phyloP scores from a whole-genome alignment of 2,888 invertebrate species.

The Microplitis manilae region DNA sequence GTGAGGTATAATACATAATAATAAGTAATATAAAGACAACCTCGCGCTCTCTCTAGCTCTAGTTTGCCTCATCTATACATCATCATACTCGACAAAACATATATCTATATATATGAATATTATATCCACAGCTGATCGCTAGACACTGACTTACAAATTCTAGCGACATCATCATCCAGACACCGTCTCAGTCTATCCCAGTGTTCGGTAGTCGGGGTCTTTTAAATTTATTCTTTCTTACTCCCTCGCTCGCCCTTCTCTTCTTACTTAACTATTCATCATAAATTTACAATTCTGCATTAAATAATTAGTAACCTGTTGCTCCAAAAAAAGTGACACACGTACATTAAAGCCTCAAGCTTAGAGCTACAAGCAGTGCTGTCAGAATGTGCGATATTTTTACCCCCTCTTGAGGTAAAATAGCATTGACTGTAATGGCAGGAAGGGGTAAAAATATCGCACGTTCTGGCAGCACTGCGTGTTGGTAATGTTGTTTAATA shows the following conservation, averaged over 20 bases:
- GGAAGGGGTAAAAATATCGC: no score
- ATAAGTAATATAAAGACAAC: slow-evolving; percentile 14
- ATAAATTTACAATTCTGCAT: slow-evolving; percentile 1
- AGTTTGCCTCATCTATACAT: neutral
- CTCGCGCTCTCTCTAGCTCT: slow-evolving; percentile 3
- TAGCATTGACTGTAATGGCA: no score
- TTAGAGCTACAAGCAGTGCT: neutral
- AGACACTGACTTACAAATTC: neutral
- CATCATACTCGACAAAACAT: neutral
- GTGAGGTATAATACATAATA: slow-evolving; percentile 14
- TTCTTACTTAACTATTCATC: neutral
- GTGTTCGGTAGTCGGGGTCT: neutral
- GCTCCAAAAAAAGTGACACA: neutral
- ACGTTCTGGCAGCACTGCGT: no score
- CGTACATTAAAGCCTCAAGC: neutral
- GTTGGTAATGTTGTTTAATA: neutral
- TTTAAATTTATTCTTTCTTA: neutral
- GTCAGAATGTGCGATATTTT: no score
- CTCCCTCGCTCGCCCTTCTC: neutral
- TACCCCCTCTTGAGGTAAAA: no score
- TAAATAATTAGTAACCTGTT: neutral
- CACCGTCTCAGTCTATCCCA: neutral
- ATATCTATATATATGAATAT: neutral
- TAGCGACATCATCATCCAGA: neutral
- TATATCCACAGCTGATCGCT: neutral